Percentiles rank a stretch among this genome's conserved stretches.
Evolutionary conservation across 2,797 vertebrate species (phyloP).

Genomic region (Eleutherodactylus coqui): DNA sequence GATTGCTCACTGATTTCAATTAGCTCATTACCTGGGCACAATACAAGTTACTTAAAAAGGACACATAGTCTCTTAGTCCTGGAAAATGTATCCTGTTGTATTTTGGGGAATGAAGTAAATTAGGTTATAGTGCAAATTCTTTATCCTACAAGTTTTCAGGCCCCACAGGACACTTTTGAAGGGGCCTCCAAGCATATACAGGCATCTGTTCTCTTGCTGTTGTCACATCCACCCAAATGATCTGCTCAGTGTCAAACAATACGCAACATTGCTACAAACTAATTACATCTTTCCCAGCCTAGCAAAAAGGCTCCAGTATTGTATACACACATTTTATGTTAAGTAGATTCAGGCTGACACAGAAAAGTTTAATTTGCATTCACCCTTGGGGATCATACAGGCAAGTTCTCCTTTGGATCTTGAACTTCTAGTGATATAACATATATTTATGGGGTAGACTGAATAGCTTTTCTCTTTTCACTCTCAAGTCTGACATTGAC

Average conservation of each 20-base stretch:
- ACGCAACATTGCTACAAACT: not conserved
- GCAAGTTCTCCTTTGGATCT: not conserved
- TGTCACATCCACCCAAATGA: constrained; percentile 12
- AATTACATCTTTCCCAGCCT: not conserved
- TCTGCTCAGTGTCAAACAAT: constrained; percentile 24
- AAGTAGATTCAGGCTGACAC: not conserved
- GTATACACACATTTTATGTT: not conserved
- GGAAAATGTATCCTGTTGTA: constrained; percentile 19
- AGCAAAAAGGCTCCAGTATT: constrained; percentile 2
- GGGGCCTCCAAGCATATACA: not conserved
- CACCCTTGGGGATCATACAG: not conserved
- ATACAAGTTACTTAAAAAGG: not conserved
- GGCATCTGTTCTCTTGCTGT: constrained; percentile 34
- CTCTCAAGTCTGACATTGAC: no score
- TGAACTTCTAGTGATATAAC: not conserved
- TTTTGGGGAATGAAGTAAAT: constrained; percentile 3
- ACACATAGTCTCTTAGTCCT: not conserved
- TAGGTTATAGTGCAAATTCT: constrained; percentile 28
- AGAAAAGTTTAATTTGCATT: not conserved
- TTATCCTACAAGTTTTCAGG: not conserved
- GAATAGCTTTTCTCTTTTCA: not conserved
- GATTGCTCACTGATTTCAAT: not conserved
- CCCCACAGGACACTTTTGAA: constrained; percentile 6
- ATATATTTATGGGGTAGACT: not conserved
- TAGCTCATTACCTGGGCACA: not conserved